These are phyloP conservation scores for Pongo abelii DNA, from an alignment of 2,113 vertebrate genomes.

Conservation along the genomic window DNA sequence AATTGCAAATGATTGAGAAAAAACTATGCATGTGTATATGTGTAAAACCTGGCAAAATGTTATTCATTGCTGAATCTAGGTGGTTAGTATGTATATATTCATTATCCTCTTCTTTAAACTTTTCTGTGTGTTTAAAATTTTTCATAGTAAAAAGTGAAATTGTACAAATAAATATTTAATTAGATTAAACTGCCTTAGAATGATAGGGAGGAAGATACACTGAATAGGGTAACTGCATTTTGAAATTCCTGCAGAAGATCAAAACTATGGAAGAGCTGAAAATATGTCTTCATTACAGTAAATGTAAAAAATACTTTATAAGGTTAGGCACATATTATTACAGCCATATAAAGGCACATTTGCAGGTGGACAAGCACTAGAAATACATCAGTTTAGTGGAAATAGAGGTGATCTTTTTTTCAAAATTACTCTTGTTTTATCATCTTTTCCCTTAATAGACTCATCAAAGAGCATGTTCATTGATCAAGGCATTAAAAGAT, in stretches of 20 bases:
- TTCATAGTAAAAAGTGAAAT: constrained; percentile 22
- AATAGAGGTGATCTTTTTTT: not conserved
- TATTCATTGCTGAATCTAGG: not conserved
- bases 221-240: not conserved
- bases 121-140: not conserved
- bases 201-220: not conserved
- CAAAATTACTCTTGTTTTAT: constrained; percentile 7
- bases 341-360: not conserved
- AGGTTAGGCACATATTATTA: not conserved
- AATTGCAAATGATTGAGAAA: not conserved
- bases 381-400: not conserved
- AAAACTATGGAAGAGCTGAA: not conserved
- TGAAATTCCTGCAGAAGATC: not conserved
- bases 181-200: not conserved
- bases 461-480: not conserved
- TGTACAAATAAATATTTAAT: not conserved
- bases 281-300: not conserved
- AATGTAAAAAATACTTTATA: constrained; percentile 33
- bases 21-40: not conserved
- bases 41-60: not conserved
- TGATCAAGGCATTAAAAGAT: not conserved
- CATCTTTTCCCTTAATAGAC: not conserved
- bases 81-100: not conserved
- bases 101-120: not conserved
- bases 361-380: constrained; percentile 20